Conservation (phyloP, 2,797 vertebrate genomes). For the Trachurus trachurus region DNA sequence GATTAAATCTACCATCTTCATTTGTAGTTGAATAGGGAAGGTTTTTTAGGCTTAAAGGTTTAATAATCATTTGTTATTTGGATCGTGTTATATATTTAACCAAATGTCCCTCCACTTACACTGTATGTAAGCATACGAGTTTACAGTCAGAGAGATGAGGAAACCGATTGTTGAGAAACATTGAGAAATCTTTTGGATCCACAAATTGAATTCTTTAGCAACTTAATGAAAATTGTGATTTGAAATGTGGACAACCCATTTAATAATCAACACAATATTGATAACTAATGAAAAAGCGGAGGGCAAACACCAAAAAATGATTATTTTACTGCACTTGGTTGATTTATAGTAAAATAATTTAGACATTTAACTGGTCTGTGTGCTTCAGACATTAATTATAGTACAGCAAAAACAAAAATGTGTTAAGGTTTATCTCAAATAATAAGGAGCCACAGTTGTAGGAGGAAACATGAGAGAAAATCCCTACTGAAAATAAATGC, state of each 20-base stretch:
- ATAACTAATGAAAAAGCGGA: background rate
- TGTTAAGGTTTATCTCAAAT: background rate
- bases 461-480: background rate
- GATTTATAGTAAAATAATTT: background rate
- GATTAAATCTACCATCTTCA: constrained; percentile 41
- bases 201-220: background rate
- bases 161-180: background rate
- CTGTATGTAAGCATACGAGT: background rate
- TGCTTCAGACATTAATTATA: background rate
- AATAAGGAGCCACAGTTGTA: constrained; percentile 10
- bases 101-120: background rate
- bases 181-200: background rate
- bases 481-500: background rate
- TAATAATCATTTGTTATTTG: constrained; percentile 4
- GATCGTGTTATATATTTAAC: constrained; percentile 2
- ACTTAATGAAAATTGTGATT: background rate
- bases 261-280: background rate
- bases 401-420: background rate
- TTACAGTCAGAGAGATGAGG: background rate
- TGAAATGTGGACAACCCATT: background rate
- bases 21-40: background rate
- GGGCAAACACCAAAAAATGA: background rate
- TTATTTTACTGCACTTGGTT: background rate
- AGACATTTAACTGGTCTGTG: background rate
- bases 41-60: background rate